Evolutionary conservation across 2,888 invertebrate species (phyloP).

Genomic region (Tridacna gigas): DNA sequence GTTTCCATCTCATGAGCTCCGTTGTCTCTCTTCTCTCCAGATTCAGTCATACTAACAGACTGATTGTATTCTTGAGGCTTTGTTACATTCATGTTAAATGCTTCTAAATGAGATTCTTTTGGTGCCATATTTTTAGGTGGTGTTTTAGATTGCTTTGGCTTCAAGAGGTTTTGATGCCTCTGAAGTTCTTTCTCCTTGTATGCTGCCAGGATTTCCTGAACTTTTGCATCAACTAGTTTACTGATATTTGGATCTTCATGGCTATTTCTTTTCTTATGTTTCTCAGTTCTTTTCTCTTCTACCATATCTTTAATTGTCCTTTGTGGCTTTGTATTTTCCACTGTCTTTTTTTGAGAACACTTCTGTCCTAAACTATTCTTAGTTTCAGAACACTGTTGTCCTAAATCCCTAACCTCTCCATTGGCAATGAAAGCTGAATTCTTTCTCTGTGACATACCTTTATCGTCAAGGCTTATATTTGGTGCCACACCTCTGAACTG

Average conservation of each 20-base stretch:
- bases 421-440: too few species aligned
- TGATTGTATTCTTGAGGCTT: background rate
- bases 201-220: slow-evolving; percentile 62
- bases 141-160: background rate
- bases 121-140: background rate
- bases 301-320: background rate
- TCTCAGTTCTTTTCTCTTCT: slow-evolving; percentile 22
- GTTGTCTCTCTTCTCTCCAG: background rate
- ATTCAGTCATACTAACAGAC: background rate
- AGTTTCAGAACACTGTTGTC: background rate
- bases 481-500: slow-evolving; percentile 47
- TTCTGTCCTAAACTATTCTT: background rate
- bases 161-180: background rate
- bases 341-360: background rate
- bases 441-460: background rate
- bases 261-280: slow-evolving; percentile 22
- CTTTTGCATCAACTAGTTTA: slow-evolving; percentile 60
- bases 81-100: background rate
- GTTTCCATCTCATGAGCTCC: background rate
- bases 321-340: background rate
- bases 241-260: slow-evolving; percentile 48
- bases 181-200: slow-evolving; percentile 44
- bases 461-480: slow-evolving; percentile 8
- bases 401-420: background rate
- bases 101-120: background rate